A percentile compares a stretch with the other conserved stretches of the same genome.
phyloP scores from a whole-genome alignment of 2,888 invertebrate species.

The Proisotoma minuta region DNA sequence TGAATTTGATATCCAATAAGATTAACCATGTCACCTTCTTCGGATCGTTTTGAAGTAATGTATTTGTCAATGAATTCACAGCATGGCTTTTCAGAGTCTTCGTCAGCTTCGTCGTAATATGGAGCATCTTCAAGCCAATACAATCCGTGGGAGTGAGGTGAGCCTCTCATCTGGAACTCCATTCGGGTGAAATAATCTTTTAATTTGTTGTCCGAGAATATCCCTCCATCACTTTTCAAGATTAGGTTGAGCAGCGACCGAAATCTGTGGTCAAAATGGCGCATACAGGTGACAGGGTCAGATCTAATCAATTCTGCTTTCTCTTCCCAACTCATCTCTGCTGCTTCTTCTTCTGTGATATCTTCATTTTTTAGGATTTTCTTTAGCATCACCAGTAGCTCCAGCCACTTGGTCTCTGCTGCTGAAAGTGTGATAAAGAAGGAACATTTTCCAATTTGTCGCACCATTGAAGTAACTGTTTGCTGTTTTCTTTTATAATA shows the following conservation, averaged over 20 bases:
- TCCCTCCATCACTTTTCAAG: background rate
- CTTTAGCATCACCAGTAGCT: conserved; percentile 14
- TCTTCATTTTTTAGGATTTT: background rate
- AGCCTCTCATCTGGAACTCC: conserved; percentile 18
- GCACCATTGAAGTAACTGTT: conserved; percentile 25
- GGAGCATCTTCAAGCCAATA: conserved; percentile 21
- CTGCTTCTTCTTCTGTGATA: conserved; percentile 18
- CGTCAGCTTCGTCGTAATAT: background rate
- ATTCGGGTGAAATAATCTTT: conserved; percentile 4
- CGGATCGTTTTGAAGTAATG: conserved; percentile 17
- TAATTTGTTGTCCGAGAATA: background rate
- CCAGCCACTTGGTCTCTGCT: conserved; percentile 29
- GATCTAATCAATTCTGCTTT: conserved; percentile 10
- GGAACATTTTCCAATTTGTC: conserved; percentile 20
- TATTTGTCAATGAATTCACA: conserved; percentile 23
- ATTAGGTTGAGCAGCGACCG: background rate
- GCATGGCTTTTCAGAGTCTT: background rate
- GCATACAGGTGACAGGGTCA: conserved; percentile 20
- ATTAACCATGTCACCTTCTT: background rate
- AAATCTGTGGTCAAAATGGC: conserved; percentile 16
- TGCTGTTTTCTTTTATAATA: conserved; percentile 21
- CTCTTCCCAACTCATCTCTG: background rate
- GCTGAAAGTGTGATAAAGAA: conserved; percentile 33
- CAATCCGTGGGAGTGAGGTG: conserved; percentile 16
- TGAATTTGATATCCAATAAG: conserved; percentile 22